Conservation (phyloP, 2,888 invertebrate species). For the Hyposoter dolosus region DNA sequence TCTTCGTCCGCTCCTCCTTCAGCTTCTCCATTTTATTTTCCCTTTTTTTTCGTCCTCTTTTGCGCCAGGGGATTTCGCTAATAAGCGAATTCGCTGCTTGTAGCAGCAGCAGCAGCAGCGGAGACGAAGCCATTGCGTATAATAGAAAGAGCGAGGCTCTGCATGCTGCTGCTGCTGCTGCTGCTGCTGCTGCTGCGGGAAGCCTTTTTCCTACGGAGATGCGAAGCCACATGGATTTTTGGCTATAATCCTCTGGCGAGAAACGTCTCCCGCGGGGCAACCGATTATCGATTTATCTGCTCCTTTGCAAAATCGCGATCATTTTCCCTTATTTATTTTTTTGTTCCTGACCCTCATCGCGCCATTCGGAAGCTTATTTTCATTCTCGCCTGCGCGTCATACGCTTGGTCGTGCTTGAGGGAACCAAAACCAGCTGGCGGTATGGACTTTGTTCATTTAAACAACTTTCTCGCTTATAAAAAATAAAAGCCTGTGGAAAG, state of each 20-base stretch:
- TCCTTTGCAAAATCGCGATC: conserved; percentile 32
- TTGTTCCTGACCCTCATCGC: not conserved
- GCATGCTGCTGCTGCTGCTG: not conserved
- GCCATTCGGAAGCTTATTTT: not conserved
- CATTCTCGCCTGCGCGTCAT: not conserved
- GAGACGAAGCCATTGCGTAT: conserved; percentile 56
- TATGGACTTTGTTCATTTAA: not conserved
- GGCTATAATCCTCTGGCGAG: conserved; percentile 50
- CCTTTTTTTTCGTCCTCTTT: conserved; percentile 50
- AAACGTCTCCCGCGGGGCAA: conserved; percentile 58
- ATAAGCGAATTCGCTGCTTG: conserved; percentile 74
- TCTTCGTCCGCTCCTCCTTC: conserved; percentile 5
- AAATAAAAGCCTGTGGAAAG: too few relatives aligned
- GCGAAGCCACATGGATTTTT: conserved; percentile 39
- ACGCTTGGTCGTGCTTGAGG: not conserved
- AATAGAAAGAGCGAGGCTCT: conserved; percentile 10
- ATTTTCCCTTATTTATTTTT: conserved; percentile 14
- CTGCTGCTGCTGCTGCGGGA: conserved; percentile 5
- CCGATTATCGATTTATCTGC: conserved; percentile 76
- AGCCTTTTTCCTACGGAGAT: conserved; percentile 36
- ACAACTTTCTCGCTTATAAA: conserved; percentile 11
- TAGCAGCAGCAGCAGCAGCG: conserved; percentile 35
- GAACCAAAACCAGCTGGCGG: not conserved
- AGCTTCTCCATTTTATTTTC: conserved; percentile 2
- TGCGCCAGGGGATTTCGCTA: conserved; percentile 76